phyloP scores from a whole-genome alignment of 2,113 vertebrate genomes.

The Ploceus nigricollis region DNA sequence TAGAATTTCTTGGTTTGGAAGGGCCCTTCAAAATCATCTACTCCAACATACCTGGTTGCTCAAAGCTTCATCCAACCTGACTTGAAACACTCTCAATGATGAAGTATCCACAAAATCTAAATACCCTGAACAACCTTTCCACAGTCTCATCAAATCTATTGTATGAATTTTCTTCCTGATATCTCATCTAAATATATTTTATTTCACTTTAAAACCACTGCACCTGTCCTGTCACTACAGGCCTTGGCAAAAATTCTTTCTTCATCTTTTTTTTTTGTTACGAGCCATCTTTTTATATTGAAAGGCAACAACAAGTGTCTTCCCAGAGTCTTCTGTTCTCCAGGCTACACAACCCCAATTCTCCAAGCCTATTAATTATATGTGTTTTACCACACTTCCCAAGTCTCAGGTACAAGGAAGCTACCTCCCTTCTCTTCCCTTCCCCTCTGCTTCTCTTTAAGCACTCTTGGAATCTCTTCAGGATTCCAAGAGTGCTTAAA shows the following conservation, averaged over 20 bases:
- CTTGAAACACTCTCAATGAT: background rate
- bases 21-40: background rate
- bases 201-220: background rate
- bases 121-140: background rate
- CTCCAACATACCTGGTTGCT: accelerated
- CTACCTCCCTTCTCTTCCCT: background rate
- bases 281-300: accelerated
- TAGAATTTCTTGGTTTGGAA: background rate
- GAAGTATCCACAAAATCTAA: background rate
- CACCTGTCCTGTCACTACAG: background rate
- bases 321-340: background rate
- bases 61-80: background rate
- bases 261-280: background rate
- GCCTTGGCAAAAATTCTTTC: background rate
- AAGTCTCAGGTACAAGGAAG: background rate
- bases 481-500: background rate
- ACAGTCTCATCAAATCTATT: background rate
- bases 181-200: background rate
- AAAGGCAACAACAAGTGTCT: background rate
- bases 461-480: too few species aligned
- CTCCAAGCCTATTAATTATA: background rate
- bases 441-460: too few species aligned
- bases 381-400: background rate
- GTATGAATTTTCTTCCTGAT: background rate
- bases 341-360: background rate